A percentile compares a stretch with the other conserved stretches of the same genome.
Conservation (phyloP, 1,140 invertebrate genomes). For the roundworm (Caenorhabditis elegans) region WBcel235 BX284602.5:14310001-14310500, state of each 20-base stretch:
- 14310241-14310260: constrained; percentile 82
- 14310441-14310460: background rate
- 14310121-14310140: constrained; percentile 79
- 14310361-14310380: constrained; percentile 41
- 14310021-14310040: constrained; percentile 89
- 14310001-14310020: constrained; percentile 91
- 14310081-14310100: constrained; percentile 81
- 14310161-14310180: constrained; percentile 94
- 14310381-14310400: too few relatives aligned
- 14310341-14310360: constrained; percentile 72
- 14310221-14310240: constrained; percentile 89
- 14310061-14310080: constrained; percentile 83
- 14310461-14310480: background rate
- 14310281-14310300: constrained; percentile 87
- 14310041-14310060: constrained; percentile 80
- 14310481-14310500: background rate
- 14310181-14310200: constrained; percentile 75
- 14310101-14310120: constrained; percentile 41
- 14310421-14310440: background rate
- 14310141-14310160: constrained; percentile 82
- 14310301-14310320: constrained; percentile 76
- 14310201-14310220: constrained; percentile 79
- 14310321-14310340: constrained; percentile 78
- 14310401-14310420: background rate
- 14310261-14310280: constrained; percentile 80